Percentiles rank a stretch among this genome's conserved stretches.
Conservation (phyloP, 2,797 vertebrate species). For the Arrhamphus sclerolepis region DNA sequence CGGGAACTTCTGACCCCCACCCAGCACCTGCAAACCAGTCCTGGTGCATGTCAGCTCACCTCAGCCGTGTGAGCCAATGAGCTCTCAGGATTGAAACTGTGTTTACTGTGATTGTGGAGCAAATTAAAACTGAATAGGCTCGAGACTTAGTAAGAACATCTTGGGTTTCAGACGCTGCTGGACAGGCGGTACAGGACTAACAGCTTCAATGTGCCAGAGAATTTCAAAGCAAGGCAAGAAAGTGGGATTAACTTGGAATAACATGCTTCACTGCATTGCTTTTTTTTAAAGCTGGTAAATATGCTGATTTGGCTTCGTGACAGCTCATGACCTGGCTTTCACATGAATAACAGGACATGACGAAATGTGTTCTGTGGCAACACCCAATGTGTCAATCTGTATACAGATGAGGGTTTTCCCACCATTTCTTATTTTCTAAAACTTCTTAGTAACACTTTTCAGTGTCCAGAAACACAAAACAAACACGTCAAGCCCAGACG, state of each 20-base stretch:
- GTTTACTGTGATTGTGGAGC: slow-evolving; percentile 18
- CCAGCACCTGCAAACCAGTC: slow-evolving; percentile 7
- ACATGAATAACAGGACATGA: no score
- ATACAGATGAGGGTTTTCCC: no score
- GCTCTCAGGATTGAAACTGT: slow-evolving; percentile 3
- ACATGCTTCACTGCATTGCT: neutral
- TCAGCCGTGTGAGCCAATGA: slow-evolving; percentile 11
- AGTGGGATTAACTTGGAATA: neutral
- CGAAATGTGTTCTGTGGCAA: no score
- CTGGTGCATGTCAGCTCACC: slow-evolving; percentile 8
- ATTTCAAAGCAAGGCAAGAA: neutral
- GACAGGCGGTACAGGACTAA: neutral
- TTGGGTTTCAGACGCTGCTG: slow-evolving; percentile 4
- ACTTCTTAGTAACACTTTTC: no score
- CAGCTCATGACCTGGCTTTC: no score
- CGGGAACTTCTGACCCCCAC: neutral
- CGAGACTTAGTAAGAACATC: slow-evolving; percentile 20
- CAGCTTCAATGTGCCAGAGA: slow-evolving; percentile 8
- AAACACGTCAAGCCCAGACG: no score
- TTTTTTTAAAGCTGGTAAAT: neutral
- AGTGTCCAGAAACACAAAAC: no score
- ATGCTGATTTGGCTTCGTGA: no score
- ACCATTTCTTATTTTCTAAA: no score
- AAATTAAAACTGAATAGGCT: slow-evolving; percentile 6
- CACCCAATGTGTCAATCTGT: no score